Percentiles rank a stretch among this genome's conserved stretches.
phyloP scores from a whole-genome alignment of 2,888 invertebrate species.

The Pomacea canaliculata region DNA sequence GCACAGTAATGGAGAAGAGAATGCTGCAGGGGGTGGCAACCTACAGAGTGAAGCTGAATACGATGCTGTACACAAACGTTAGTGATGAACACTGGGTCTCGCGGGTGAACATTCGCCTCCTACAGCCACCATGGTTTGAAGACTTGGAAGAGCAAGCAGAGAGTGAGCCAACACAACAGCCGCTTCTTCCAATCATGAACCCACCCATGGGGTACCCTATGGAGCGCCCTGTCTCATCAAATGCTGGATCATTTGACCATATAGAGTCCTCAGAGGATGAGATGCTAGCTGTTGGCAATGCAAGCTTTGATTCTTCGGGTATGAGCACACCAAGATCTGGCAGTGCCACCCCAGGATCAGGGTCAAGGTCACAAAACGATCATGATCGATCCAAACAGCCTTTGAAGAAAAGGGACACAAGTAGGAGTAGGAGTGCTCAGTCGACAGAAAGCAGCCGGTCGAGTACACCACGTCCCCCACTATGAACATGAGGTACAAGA shows the following conservation, averaged over 20 bases:
- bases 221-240: conserved; percentile 37
- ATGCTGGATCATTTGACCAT: conserved; percentile 45
- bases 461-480: conserved; percentile 66
- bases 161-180: conserved; percentile 19
- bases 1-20: conserved; percentile 80
- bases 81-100: conserved; percentile 77
- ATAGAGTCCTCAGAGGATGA: conserved; percentile 62
- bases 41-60: conserved; percentile 15
- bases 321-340: conserved; percentile 76
- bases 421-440: conserved; percentile 64
- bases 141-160: conserved; percentile 77
- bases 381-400: conserved; percentile 50
- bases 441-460: conserved; percentile 64
- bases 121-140: conserved; percentile 97
- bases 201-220: conserved; percentile 22
- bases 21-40: conserved; percentile 6
- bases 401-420: conserved; percentile 60
- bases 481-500: conserved; percentile 72
- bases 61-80: not conserved
- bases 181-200: conserved; percentile 11
- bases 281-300: conserved; percentile 55
- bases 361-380: conserved; percentile 46
- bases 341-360: conserved; percentile 81
- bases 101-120: conserved; percentile 88
- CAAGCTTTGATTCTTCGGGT: conserved; percentile 62